Evolutionary conservation across 37 sponge, comb jelly and placozoan genomes (phyloP).

Genomic region (Oopsacas minuta): DNA sequence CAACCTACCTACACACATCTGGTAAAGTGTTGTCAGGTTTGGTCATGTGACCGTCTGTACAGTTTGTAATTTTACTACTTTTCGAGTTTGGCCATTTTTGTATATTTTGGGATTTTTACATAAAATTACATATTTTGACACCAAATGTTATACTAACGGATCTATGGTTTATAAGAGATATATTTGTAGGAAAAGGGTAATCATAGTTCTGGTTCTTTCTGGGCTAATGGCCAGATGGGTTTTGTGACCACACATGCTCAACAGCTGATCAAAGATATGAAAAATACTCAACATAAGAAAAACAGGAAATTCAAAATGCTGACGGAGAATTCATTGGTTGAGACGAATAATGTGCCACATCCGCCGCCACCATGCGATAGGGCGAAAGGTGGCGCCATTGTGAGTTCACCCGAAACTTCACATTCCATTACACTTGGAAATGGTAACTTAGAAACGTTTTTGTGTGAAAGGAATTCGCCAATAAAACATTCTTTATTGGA

Average conservation of each 20-base stretch:
- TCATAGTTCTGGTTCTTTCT: neutral
- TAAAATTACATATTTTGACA: no score
- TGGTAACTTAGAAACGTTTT: neutral
- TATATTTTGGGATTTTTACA: no score
- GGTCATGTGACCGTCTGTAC: no score
- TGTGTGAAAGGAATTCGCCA: neutral
- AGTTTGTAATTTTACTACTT: no score
- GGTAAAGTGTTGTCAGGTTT: no score
- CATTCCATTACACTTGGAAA: neutral
- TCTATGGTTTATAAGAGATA: no score
- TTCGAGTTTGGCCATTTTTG: no score
- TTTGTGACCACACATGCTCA: neutral
- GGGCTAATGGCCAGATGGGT: neutral
- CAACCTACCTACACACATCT: no score
- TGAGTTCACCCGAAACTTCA: neutral
- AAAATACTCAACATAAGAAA: neutral
- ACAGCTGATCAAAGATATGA: neutral
- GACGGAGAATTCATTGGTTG: neutral
- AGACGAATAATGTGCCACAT: neutral
- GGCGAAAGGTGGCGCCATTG: neutral
- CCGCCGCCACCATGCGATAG: neutral
- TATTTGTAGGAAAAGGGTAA: neutral
- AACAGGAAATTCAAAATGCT: neutral
- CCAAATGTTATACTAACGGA: no score
- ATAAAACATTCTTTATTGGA: constrained; percentile 12